Percentiles rank a stretch among this genome's conserved stretches.
These are phyloP conservation scores for Asteroscopus sphinx DNA, from an alignment of 2,888 invertebrate species.

Conservation along the genomic window DNA sequence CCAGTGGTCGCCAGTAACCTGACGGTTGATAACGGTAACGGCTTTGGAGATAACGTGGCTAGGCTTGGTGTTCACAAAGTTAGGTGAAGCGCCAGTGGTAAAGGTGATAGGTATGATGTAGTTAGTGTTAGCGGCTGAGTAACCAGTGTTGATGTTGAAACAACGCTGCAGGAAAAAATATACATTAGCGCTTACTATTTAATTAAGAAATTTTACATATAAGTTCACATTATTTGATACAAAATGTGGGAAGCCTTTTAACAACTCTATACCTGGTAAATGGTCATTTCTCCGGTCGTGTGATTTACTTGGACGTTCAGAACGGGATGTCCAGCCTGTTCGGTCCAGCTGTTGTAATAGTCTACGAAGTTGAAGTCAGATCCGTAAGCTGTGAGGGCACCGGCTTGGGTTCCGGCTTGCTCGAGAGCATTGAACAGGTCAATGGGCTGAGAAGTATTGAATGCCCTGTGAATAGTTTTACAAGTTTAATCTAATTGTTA, in stretches of 20 bases:
- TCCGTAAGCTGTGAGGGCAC: slow-evolving; percentile 75
- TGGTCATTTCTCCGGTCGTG: slow-evolving; percentile 72
- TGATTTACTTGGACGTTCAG: slow-evolving; percentile 87
- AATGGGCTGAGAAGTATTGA: slow-evolving; percentile 81
- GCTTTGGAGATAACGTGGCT: slow-evolving; percentile 73
- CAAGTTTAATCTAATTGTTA: no score
- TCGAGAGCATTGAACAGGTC: slow-evolving; percentile 86
- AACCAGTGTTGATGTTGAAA: slow-evolving; percentile 83
- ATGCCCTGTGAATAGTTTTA: slow-evolving; percentile 65
- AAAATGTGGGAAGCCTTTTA: neutral
- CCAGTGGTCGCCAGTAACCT: slow-evolving; percentile 84
- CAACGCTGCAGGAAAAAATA: slow-evolving; percentile 77
- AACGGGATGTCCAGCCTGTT: slow-evolving; percentile 90
- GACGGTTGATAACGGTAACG: slow-evolving; percentile 72
- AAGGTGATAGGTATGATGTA: slow-evolving; percentile 85
- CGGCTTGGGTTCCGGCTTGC: slow-evolving; percentile 62
- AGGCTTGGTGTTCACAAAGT: slow-evolving; percentile 82
- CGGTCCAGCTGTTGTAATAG: slow-evolving; percentile 87
- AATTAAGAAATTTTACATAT: neutral
- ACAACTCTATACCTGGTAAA: slow-evolving; percentile 79
- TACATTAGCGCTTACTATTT: neutral
- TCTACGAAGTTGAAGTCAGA: slow-evolving; percentile 76
- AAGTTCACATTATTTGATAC: no score
- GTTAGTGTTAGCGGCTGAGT: slow-evolving; percentile 65
- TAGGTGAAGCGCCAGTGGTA: slow-evolving; percentile 76